Percentiles rank a stretch among this genome's conserved stretches.
These are phyloP conservation scores for Amphipoea oculea DNA, from an alignment of 2,888 invertebrate species.

Conservation along the genomic window DNA sequence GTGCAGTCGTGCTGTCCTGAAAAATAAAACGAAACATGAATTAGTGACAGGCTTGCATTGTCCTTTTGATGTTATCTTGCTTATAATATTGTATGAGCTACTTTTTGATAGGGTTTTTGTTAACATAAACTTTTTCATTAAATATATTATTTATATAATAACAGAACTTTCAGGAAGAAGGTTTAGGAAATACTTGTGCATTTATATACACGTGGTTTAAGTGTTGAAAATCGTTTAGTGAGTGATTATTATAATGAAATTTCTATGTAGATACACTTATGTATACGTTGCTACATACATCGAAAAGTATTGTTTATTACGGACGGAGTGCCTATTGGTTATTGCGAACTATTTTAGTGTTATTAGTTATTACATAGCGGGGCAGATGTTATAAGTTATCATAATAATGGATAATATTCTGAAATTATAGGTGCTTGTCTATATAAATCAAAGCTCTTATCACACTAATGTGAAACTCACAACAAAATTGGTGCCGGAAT, in stretches of 20 bases:
- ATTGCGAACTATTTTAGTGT: background rate
- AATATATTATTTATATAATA: background rate
- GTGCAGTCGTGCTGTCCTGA: slow-evolving; percentile 74
- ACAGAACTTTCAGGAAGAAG: background rate
- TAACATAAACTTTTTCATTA: background rate
- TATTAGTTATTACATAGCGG: background rate
- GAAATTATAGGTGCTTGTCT: background rate
- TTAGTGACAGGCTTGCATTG: background rate
- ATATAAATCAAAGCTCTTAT: slow-evolving; percentile 10
- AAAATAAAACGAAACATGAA: slow-evolving; percentile 52
- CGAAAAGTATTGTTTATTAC: background rate
- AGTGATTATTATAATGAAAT: background rate
- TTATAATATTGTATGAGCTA: background rate
- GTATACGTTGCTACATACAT: background rate
- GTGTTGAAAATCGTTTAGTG: background rate
- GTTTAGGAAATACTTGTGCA: slow-evolving; percentile 16
- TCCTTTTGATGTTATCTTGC: background rate
- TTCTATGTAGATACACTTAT: background rate
- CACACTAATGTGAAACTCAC: background rate
- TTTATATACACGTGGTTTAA: slow-evolving; percentile 23
- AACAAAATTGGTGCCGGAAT: background rate
- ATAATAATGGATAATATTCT: slow-evolving; percentile 7
- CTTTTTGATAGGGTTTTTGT: background rate
- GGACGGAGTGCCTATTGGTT: background rate
- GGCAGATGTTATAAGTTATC: slow-evolving; percentile 11